A percentile compares a stretch with the other conserved stretches of the same genome.
These are phyloP conservation scores for Helobdella robusta DNA, from an alignment of 2,888 invertebrate genomes.

Conservation along the genomic window DNA sequence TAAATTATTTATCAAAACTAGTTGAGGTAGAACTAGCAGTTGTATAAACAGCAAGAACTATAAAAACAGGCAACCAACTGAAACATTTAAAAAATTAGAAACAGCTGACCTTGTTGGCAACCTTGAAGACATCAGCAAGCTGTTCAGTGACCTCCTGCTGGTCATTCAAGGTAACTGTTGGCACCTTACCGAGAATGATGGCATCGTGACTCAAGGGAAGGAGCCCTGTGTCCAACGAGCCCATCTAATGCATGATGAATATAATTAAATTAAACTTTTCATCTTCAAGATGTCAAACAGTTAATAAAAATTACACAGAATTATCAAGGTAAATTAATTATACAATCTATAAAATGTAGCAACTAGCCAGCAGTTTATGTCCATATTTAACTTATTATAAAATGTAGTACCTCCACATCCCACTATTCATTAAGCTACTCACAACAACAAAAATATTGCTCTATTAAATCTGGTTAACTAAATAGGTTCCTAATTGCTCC, in stretches of 20 bases:
- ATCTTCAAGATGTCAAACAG: background rate
- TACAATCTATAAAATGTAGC: too few species aligned
- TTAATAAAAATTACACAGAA: background rate
- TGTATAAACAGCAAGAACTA: background rate
- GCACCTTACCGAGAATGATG: slow-evolving; percentile 78
- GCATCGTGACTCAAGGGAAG: slow-evolving; percentile 86
- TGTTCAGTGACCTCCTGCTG: slow-evolving; percentile 58
- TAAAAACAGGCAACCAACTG: too few species aligned
- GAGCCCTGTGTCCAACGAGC: slow-evolving; percentile 75
- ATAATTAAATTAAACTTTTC: background rate
- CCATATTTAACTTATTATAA: too few species aligned
- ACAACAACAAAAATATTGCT: too few species aligned
- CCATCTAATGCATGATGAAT: slow-evolving; percentile 53
- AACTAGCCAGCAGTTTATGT: too few species aligned
- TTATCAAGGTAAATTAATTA: background rate
- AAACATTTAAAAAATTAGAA: too few species aligned
- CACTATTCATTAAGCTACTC: too few species aligned
- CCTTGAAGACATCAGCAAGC: background rate
- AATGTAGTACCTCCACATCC: too few species aligned
- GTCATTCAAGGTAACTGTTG: slow-evolving; percentile 67
- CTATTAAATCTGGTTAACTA: too few species aligned
- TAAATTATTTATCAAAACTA: background rate
- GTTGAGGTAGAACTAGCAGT: background rate
- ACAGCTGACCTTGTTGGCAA: slow-evolving; percentile 12
- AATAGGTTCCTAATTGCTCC: too few species aligned